Conservation (phyloP, 1,140 invertebrate species). For the Trissolcus basalis region DNA sequence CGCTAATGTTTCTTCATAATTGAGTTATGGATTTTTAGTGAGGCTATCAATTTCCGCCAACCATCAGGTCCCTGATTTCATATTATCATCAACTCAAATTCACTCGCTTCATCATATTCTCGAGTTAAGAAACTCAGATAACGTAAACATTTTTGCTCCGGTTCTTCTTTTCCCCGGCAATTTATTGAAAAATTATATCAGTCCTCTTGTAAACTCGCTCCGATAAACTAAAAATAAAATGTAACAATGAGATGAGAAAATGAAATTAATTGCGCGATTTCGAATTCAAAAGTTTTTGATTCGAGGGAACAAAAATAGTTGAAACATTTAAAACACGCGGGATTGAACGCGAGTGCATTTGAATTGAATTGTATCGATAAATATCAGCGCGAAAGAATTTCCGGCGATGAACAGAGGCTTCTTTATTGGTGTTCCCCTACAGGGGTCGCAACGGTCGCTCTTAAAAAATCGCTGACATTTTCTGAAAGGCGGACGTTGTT, state of each 20-base stretch:
- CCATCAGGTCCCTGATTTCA: no score
- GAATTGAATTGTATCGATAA: conserved; percentile 21
- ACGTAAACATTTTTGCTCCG: no score
- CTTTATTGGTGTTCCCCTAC: conserved; percentile 46
- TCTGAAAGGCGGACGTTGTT: conserved; percentile 65
- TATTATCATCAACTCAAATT: no score
- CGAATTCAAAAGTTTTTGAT: background rate
- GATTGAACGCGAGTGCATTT: background rate
- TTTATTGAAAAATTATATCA: no score
- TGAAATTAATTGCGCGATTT: no score
- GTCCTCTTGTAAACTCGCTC: no score
- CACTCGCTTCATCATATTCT: no score
- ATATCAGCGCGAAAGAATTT: conserved; percentile 39
- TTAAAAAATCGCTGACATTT: conserved; percentile 64
- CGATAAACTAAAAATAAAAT: no score
- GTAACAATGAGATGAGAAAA: no score
- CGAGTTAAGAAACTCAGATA: no score
- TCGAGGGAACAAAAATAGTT: background rate
- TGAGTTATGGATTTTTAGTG: conserved; percentile 3
- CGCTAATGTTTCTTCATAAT: conserved; percentile 20
- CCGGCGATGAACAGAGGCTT: conserved; percentile 38
- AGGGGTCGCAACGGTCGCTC: conserved; percentile 34
- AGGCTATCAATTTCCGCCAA: background rate
- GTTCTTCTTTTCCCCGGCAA: no score
- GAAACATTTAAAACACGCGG: background rate